Conservation (phyloP, 53 echinoderm and acorn worm species). For the Pentamera pediparva region DNA sequence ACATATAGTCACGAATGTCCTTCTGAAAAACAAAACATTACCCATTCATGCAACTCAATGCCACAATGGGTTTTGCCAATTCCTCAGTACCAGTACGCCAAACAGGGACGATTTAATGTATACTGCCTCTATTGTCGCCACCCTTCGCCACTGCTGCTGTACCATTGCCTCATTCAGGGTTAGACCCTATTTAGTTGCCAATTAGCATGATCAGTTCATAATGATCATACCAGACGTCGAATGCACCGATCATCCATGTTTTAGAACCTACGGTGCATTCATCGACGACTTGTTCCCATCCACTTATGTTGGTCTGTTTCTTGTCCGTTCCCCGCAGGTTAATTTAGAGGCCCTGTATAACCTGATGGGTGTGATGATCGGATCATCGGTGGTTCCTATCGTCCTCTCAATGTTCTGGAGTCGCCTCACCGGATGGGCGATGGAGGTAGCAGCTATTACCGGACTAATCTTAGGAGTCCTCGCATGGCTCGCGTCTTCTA, state of each 20-base stretch:
- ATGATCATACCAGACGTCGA: too few species aligned
- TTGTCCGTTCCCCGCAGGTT: conserved; percentile 33
- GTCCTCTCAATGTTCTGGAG: conserved; percentile 78
- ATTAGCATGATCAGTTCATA: too few species aligned
- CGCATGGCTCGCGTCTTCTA: conserved; percentile 58
- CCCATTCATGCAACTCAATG: too few species aligned
- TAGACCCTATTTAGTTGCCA: too few species aligned
- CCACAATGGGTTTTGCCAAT: too few species aligned
- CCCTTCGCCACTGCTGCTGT: background rate
- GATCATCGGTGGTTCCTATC: conserved; percentile 79
- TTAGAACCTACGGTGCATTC: too few species aligned
- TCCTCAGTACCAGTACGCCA: too few species aligned
- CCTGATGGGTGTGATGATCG: conserved; percentile 93
- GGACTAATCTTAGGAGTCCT: conserved; percentile 62
- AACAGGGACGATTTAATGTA: too few species aligned
- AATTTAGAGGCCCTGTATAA: conserved; percentile 77
- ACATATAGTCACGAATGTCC: too few species aligned
- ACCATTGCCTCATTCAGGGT: background rate
- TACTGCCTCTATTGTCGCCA: background rate
- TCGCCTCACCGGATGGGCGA: conserved; percentile 67
- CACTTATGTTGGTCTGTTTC: background rate
- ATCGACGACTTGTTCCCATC: background rate
- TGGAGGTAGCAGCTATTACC: conserved; percentile 64
- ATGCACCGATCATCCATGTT: too few species aligned
- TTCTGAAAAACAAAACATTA: too few species aligned